Base-by-base conservation (phyloP, 2,113 vertebrate genomes). In the Casuarius casuarius region DNA sequence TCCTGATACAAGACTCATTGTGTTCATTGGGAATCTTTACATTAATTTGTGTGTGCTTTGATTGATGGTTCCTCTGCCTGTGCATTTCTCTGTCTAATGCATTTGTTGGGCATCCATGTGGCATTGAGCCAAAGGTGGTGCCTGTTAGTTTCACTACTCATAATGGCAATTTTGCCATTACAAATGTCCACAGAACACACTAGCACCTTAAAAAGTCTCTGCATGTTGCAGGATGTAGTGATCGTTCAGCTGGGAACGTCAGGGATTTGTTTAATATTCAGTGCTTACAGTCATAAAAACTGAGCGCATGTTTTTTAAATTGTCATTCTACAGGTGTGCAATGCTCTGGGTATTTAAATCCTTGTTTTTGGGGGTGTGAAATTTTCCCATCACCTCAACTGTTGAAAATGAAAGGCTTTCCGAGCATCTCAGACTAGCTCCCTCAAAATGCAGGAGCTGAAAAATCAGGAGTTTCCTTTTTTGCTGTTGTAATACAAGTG, bases 401-500 rank as follows among this genome's bases (percentile, higher is more conserved):
- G 1, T 5, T 18, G 33, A 20, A 78, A 70, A 20, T 0, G 1
- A 11, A 40, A 48, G 28, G 11, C 17, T 65, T 73, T 25, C 11
- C 12, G 48, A 66, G 52, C 23, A 3, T 61, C 25, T 48, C 23
- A 21, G 52, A 29, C 9, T 28, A n/a, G 15, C 19, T 49, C n/a
- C 35, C 62, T 52, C 5, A 20, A 48, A 40, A 51, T 4, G 5
- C 52, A 65, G 44, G 7, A 8, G 29, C 48, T n/a, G 35, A 58
- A 21, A 9, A 31, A 28, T 19, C 6, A 2, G 28, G 72, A 61
- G 22, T 10, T 72, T 21, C 25, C 25, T 42, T 31, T 21, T 49
- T 29, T 17, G 38, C 33, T 1, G 0, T 5, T 35, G 3, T 2
- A 12, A 10, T 38, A 12, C 38, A 1, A 10, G 8, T 0, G 10